Base-by-base conservation (phyloP, 2,797 vertebrate genomes). In the Siniperca undulata region DNA sequence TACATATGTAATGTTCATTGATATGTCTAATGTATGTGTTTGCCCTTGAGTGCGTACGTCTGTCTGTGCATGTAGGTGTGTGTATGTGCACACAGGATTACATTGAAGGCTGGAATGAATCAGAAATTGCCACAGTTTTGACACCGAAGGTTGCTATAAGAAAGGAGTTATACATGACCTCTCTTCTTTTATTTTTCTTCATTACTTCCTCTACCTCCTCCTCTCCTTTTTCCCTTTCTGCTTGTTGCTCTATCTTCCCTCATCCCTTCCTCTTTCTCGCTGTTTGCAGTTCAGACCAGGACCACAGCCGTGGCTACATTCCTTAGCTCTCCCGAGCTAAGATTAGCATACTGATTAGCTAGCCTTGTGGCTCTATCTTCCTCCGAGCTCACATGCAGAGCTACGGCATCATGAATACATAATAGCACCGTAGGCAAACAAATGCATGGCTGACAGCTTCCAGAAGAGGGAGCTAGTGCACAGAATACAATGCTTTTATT, bases 391-490 rank as follows among this genome's bases (percentile, higher is more conserved):
- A 78, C 79, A 79, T 71, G 84, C 77, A 46, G 58, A 65, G 60
- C 85, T 71, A 55, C 80, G 76, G 82, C 82, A 77, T 88, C 90
- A 86, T 91, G 92, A 92, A 94, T 92, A 64, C 90, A 92, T 91
- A 91, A 92, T 78, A 27, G 82, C 55, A 61, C 59, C 20, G 2
- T 78, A 20, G 34, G 86, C 87, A 90, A 94, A 93, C 82, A 94
- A 87, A 92, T 95, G 96, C 95, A 96, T 91, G 93, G 92, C 93
- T 85, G 90, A 89, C 87, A 96, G 95, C 94, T 93, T 96, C 98
- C 98, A 97, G 97, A 94, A 93, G 97, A 96, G 97, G 98, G 98
- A 96, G 97, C 98, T 94, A 96, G 94, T 90, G 95, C 90, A 95
- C 96, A 92, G 77, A 95, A 92, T 44, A 90, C 86, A 48, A 79